Base-by-base conservation (phyloP, 2,888 invertebrate species). In the Drosophila neonasuta region DNA sequence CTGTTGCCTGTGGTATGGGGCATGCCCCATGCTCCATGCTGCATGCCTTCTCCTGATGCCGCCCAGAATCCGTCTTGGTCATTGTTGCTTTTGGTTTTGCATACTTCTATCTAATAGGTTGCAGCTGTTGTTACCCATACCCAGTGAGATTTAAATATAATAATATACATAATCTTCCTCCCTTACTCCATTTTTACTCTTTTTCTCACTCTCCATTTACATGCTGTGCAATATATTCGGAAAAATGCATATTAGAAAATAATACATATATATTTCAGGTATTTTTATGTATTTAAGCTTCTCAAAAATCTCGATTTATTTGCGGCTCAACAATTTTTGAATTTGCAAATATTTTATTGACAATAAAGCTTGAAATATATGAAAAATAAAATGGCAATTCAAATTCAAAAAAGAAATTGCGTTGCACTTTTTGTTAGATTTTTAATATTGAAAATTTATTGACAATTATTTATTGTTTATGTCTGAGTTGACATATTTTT, bases 21-120 rank as follows among this genome's bases (percentile, higher is more conserved):
- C 61, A 54, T 61, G 36, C 70, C 42, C 57, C 52, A 36, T 11
- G 30, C 30, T 9, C 34, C 11, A 34, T 34, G 34, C 34, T 11
- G 4, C 34, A 34, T 34, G 34, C 10, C 34, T 36, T 42, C 52
- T 44, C 45, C 51, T 52, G 63, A 50, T 64, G 65, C 46, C 58
- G 70, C 56, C 71, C 71, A 56, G 51, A 41, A 54, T 61, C 48
- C 59, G 50, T 50, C 54, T 41, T 71, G 65, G 64, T 62, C 79
- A 79, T 64, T 80, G 83, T 82, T 82, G 69, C 63, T 68, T 62
- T 82, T 85, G 78, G 71, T 85, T 85, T 85, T 80, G 83, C 80
- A 86, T 86, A 83, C 58, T 44, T 45, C 57, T 73, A 76, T 83
- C 76, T 81, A 73, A 71, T 71, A 83, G 80, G 73, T 78, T 83